Evolutionary conservation across 2,113 vertebrate genomes (phyloP), one percentile per base, ranked within the genome.

Genomic region (Burhinus oedicnemus): DNA sequence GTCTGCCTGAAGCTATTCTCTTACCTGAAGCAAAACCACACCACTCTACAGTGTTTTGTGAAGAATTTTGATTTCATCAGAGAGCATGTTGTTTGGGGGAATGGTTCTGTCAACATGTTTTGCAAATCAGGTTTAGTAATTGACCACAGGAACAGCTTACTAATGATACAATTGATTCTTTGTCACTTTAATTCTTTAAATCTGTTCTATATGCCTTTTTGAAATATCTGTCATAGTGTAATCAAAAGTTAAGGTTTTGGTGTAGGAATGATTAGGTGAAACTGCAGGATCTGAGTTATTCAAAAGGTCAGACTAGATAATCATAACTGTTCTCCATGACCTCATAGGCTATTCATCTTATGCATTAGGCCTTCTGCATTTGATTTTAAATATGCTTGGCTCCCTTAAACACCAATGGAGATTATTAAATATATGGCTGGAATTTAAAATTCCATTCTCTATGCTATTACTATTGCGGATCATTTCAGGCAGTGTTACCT

Each of bases 281-380:
- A 94, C 81, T 82, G 58, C 83, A 91, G 58, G 27, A 75, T 92
- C 36, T 52, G 80, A 87, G 83, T 91, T 92, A 92, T 87, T 90
- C 58, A 76, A 84, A 95, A 97, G 93, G 94, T 91, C 89, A 94
- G 49, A 91, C 34, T 74, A 87, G 58, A 87, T 95, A 89, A 95
- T 91, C 83, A 44, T 87, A 80, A 34, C 74, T 65, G 66, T 87
- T 69, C 54, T 91, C 42, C 11, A 5, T 94, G 84, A 91, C 91
- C 91, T 94, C 87, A 94, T 30, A 83, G 78, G 42, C 58, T 93
- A 84, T 91, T 92, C 30, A 79, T 95, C 86, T 89, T 95, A 57
- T 68, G 15, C 77, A 89, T 88, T 76, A 62, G 49, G 15, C 76
- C 30, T 85, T 80, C 71, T 87, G 55, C 47, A 54, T 87, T 85